Evolutionary conservation across 2,797 vertebrate genomes (phyloP).

Genomic region (Dermochelys coriacea): DNA sequence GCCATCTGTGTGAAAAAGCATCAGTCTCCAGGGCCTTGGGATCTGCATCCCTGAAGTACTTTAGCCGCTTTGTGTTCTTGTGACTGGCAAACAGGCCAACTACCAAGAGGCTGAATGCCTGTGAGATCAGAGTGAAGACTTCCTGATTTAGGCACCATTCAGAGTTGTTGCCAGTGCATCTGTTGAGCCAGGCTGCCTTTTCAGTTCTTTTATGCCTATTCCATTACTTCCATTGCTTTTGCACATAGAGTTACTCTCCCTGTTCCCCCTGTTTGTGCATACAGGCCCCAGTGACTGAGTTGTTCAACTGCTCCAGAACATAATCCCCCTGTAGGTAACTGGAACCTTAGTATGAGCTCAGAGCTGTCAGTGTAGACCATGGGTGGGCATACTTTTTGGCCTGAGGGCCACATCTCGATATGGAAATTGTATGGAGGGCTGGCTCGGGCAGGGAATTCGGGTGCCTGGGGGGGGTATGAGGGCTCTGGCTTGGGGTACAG

Average conservation of each 20-base stretch:
- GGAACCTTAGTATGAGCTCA: background rate
- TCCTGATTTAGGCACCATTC: background rate
- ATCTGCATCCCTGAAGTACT: background rate
- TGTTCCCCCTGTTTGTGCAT: background rate
- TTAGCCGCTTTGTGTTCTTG: background rate
- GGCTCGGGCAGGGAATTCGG: too few species aligned
- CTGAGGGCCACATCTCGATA: too few species aligned
- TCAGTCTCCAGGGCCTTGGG: background rate
- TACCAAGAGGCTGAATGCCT: background rate
- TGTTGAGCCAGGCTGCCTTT: background rate
- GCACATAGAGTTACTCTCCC: background rate
- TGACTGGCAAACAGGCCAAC: background rate
- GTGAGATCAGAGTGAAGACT: background rate
- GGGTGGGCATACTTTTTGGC: too few species aligned
- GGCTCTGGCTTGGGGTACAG: too few species aligned
- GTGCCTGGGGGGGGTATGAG: too few species aligned
- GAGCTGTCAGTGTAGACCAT: too few species aligned
- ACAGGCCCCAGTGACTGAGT: background rate
- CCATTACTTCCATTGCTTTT: background rate
- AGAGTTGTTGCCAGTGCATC: background rate
- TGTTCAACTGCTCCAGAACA: background rate
- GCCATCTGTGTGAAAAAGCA: background rate
- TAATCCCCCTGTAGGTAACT: background rate
- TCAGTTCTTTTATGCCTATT: background rate
- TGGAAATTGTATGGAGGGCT: too few species aligned